Evolutionary conservation across 2,797 vertebrate species (phyloP), one percentile per base, ranked within the genome.

Genomic region (Prunella strophiata): DNA sequence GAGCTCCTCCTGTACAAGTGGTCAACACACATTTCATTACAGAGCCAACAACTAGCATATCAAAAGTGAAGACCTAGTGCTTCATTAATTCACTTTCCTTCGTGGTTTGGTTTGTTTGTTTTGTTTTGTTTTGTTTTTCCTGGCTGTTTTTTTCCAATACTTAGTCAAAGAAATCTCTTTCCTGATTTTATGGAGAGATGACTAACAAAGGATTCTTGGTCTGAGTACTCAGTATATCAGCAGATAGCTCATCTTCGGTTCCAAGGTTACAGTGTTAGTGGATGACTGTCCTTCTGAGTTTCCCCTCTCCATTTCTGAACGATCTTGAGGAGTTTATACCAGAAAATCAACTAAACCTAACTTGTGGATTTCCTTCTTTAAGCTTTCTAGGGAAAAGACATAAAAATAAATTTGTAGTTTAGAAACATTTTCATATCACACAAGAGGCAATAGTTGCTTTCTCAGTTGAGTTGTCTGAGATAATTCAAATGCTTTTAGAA

Each of bases 11-110:
- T 86, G 75, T 81, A 62, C 79, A 76, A 83, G 57, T 81, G 92
- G 74, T 96, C 89, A 89, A 89, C 73, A 96, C 61, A 73, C 36
- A 95, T 91, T 89, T 94, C 58, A 47, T 92, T 92, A 71, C 79
- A 85, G 65, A 97, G 29, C 40, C 50, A 83, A 51, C 52, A 95
- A 70, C 30, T 38, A 77, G 23, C n/a, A 61, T 59, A 91, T 84
- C 40, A 85, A 57, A 94, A 94, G 42, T 83, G 80, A 96, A 95
- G 89, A 74, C 65, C 51, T 85, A 58, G 80, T 74, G 81, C 38
- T 65, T 83, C 67, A 91, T 92, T 87, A 86, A 90, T 92, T 85
- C 87, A 87, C 58, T 91, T 90, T 73, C 27, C 19, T 61, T 91
- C 52, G 9, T 61, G 58, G 6, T 23, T 45, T 9, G 18, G 18